phyloP scores from a whole-genome alignment of 2,888 invertebrate species.

The Pristionchus fissidentatus region DNA sequence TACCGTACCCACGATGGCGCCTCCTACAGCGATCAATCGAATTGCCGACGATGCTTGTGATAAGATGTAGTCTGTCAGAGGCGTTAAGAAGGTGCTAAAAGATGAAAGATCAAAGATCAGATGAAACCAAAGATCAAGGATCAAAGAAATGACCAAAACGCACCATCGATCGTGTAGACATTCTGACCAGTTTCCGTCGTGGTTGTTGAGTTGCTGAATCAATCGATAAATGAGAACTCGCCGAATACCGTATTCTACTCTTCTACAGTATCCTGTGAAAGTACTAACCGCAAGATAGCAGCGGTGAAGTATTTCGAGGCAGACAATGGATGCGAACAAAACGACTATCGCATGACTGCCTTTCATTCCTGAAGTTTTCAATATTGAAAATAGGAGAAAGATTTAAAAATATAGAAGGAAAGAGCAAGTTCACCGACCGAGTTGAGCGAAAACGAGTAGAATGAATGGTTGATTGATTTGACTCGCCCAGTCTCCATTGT shows the following conservation, averaged over 20 bases:
- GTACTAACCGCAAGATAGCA: background rate
- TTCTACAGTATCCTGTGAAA: background rate
- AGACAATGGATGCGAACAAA: background rate
- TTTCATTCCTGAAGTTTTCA: too few species aligned
- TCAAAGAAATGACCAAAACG: background rate
- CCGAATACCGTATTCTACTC: background rate
- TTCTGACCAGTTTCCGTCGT: background rate
- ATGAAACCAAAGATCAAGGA: background rate
- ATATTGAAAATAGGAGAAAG: too few species aligned
- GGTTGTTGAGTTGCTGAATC: background rate
- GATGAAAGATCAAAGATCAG: conserved; percentile 1
- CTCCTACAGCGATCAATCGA: background rate
- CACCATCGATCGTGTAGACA: background rate
- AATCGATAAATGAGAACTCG: background rate
- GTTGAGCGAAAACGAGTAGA: background rate
- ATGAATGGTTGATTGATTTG: background rate
- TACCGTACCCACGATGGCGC: conserved; percentile 9
- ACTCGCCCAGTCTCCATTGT: too few species aligned
- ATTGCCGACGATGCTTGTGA: conserved; percentile 10
- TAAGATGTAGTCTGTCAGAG: background rate
- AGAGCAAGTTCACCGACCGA: conserved; percentile 7
- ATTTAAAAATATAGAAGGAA: background rate
- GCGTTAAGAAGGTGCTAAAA: background rate
- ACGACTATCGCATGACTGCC: background rate
- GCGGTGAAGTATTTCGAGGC: conserved; percentile 14